Evolutionary conservation across 2,113 vertebrate genomes (phyloP).

Genomic region (Gila orcuttii): DNA sequence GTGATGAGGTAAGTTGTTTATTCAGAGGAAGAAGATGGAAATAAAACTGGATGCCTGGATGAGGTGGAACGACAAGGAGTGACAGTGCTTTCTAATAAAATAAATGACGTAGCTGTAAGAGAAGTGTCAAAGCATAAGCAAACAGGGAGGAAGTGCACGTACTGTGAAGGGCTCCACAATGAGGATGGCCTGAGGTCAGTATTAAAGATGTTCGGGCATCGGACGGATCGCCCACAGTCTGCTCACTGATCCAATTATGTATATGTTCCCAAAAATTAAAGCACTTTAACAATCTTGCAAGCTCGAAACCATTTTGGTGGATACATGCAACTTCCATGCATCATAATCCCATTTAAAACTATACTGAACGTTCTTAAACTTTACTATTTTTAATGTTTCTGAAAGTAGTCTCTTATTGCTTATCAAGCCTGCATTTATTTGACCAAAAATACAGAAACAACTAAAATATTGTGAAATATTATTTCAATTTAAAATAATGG

Average conservation of each 20-base stretch:
- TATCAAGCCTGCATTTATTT: no score
- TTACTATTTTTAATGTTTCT: no score
- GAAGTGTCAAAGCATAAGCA: conserved; percentile 65
- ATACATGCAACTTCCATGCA: background rate
- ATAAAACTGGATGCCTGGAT: conserved; percentile 44
- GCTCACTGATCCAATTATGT: background rate
- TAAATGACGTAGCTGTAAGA: conserved; percentile 74
- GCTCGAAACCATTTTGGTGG: background rate
- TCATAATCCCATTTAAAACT: background rate
- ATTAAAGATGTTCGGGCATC: background rate
- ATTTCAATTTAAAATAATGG: no score
- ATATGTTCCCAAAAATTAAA: background rate
- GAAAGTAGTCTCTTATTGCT: no score
- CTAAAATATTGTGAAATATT: no score
- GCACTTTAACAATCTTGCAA: background rate
- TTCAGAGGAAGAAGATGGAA: conserved; percentile 51
- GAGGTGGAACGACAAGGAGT: conserved; percentile 63
- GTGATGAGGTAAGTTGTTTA: conserved; percentile 66
- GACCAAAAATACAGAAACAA: no score
- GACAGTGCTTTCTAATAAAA: conserved; percentile 72
- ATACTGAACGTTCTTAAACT: no score
- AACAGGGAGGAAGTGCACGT: conserved; percentile 43
- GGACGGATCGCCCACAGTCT: no score
- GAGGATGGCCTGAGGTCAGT: background rate
- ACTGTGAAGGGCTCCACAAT: background rate